Evolutionary conservation across 1,140 invertebrate species (phyloP), one percentile per base, ranked within the genome.

Genomic region (Tribolium castaneum): DNA sequence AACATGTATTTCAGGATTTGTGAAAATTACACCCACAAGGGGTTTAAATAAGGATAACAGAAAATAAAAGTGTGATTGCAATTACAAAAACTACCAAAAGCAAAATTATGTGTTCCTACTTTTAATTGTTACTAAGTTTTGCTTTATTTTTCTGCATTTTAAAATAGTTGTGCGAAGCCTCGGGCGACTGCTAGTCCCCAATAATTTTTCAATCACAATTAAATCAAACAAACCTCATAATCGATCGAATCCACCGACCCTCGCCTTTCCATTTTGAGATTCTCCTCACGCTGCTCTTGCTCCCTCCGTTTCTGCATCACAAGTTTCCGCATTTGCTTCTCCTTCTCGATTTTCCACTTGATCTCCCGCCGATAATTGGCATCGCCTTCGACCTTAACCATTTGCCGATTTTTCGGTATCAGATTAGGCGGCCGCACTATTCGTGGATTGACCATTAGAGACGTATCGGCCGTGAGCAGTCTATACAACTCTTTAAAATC

Each of bases 401-500:
- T 49, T 22, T 72, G 16, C 0, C 56, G 56, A n/a, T 73, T 73
- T 25, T 51, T 25, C 6, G 13, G 71, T 14, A 22, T 13, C 6
- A 52, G 3, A 34, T 73, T 73, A 12, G 71, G 71, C 5, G 71
- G 71, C 12, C 70, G n/a, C 22, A 72, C 39, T 25, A 51, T 72
- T 56, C 6, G 9, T 7, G 52, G 16, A 56, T 50, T 75, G 13
- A 35, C 22, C 25, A 13, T 14, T 59, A 14, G 6, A 25, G 7
- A 72, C 49, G 13, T n/a, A 13, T 72, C 51, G 7, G 22, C 14
- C 16, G 35, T 86, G 86, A 35, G 86, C 78, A 93, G 92, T 62
- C 89, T 87, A 74, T 93, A 90, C 6, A 96, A 82, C 73, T 88
- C 87, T 10, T 88, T 86, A 66, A 89, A 90, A 82, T 95, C 88